Conservation (phyloP, 23 tunicate genomes). For the Aplidium turbinatum region DNA sequence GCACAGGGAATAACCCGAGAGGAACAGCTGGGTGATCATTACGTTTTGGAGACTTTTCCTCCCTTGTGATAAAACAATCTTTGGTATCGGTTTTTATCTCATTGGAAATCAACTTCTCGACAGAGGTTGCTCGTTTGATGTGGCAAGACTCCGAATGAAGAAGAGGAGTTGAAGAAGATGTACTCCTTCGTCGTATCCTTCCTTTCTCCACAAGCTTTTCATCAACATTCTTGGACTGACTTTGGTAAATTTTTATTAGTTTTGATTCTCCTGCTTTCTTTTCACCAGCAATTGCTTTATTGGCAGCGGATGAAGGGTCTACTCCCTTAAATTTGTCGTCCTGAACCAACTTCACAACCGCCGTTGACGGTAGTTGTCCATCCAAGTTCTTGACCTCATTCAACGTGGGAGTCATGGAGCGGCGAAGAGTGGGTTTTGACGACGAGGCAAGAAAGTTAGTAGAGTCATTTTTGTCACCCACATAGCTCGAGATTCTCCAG, state of each 20-base stretch:
- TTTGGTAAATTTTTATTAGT: constrained; percentile 8
- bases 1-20: constrained; percentile 34
- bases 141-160: neutral
- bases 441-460: neutral
- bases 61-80: constrained; percentile 7
- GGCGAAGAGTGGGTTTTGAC: neutral
- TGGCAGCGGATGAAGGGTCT: neutral
- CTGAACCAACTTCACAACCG: too few species aligned
- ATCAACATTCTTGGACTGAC: neutral
- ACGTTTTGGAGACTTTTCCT: constrained; percentile 5
- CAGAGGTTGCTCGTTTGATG: constrained; percentile 50
- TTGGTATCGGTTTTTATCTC: neutral
- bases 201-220: constrained; percentile 23
- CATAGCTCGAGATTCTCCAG: constrained; percentile 41
- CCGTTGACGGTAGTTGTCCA: too few species aligned
- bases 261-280: neutral
- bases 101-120: constrained; percentile 23
- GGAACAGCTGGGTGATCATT: constrained; percentile 25
- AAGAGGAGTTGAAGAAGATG: constrained; percentile 50
- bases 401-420: constrained; percentile 15
- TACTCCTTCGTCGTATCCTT: constrained; percentile 53
- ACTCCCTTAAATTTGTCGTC: too few species aligned
- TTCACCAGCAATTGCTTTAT: neutral
- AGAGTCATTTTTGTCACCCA: constrained; percentile 20
- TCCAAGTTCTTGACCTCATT: neutral